phyloP scores from a whole-genome alignment of 2,888 invertebrate species.

The Andrena flavipes region DNA sequence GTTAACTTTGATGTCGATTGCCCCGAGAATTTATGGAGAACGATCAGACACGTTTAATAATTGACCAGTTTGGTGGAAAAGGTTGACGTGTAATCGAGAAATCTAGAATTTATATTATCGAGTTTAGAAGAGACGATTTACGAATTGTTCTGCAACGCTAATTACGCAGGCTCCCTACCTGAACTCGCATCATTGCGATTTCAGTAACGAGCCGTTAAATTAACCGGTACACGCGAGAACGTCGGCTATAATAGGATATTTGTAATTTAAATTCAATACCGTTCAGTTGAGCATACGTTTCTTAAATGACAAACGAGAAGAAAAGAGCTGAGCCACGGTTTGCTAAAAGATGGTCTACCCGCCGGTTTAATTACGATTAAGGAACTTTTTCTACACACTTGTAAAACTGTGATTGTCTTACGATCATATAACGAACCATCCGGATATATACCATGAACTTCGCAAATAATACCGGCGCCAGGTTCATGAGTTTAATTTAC shows the following conservation, averaged over 20 bases:
- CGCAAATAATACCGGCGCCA: conserved; percentile 52
- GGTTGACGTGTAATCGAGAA: conserved; percentile 52
- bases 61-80: conserved; percentile 73
- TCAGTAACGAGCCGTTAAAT: conserved; percentile 44
- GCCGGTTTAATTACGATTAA: conserved; percentile 47
- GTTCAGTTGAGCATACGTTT: conserved; percentile 54
- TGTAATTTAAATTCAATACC: conserved; percentile 60
- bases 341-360: conserved; percentile 42
- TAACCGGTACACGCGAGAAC: conserved; percentile 32
- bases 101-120: conserved; percentile 28
- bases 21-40: conserved; percentile 43
- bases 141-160: conserved; percentile 46
- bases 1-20: conserved; percentile 55
- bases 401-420: conserved; percentile 68
- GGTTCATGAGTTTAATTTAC: conserved; percentile 61
- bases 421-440: conserved; percentile 56
- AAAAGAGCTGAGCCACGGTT: conserved; percentile 40
- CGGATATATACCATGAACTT: conserved; percentile 56
- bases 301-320: conserved; percentile 33
- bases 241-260: conserved; percentile 42
- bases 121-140: conserved; percentile 35
- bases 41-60: conserved; percentile 54
- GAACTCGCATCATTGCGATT: conserved; percentile 27
- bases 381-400: conserved; percentile 65
- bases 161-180: conserved; percentile 6